Percentiles rank a stretch among this genome's conserved stretches.
phyloP scores from a whole-genome alignment of 2,113 vertebrate species.

The Stercorarius parasiticus region DNA sequence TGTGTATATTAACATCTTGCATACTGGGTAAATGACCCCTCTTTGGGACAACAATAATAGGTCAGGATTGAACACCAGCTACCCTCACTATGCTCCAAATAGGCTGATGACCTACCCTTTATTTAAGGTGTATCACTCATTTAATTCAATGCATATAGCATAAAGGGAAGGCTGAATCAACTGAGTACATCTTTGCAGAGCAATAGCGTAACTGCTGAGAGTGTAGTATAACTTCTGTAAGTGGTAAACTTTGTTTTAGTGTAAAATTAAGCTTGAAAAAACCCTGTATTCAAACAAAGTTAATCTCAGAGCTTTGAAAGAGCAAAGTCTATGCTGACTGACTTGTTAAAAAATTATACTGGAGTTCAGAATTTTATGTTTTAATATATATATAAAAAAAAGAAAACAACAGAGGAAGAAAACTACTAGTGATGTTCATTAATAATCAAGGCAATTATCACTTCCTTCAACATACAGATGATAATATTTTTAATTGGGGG shows the following conservation, averaged over 20 bases:
- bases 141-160: not conserved
- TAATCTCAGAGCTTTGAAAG: not conserved
- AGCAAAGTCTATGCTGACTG: not conserved
- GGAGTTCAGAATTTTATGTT: not conserved
- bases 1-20: not conserved
- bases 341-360: not conserved
- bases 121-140: not conserved
- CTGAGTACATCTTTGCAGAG: not conserved
- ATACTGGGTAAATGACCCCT: not conserved
- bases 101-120: not conserved
- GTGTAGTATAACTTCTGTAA: not conserved
- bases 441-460: not conserved
- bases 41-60: not conserved
- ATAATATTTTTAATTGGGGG: not conserved
- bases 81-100: not conserved
- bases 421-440: not conserved
- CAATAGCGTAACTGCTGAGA: not conserved
- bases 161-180: not conserved
- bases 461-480: not conserved
- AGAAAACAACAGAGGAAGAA: not conserved
- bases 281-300: not conserved
- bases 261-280: not conserved
- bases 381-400: not conserved
- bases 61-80: not conserved
- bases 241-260: rapidly evolving